phyloP scores from a whole-genome alignment of 2,113 vertebrate species.

The Fregata magnificens region DNA sequence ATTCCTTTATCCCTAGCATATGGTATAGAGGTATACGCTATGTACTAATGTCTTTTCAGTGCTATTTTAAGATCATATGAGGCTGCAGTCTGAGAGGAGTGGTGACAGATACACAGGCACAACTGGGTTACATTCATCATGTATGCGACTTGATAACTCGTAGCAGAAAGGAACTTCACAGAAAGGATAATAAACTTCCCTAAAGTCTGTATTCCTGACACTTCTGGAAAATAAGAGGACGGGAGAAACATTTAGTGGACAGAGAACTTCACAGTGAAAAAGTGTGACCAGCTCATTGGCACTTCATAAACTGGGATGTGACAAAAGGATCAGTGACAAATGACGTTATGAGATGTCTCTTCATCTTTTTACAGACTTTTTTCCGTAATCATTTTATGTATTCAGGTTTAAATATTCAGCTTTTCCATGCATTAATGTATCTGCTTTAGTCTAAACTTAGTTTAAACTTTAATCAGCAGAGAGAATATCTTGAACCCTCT shows the following conservation, averaged over 20 bases:
- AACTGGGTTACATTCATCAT: constrained; percentile 64
- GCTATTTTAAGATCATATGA: constrained; percentile 63
- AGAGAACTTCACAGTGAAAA: not conserved
- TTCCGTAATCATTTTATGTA: not conserved
- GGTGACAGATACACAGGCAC: constrained; percentile 66
- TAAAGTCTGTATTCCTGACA: rapidly evolving
- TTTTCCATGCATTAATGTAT: not conserved
- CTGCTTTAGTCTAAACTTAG: not conserved
- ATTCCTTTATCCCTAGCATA: constrained; percentile 57
- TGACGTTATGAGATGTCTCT: not conserved
- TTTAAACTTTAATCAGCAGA: constrained; percentile 19
- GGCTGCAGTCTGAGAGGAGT: constrained; percentile 61
- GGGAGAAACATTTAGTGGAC: not conserved
- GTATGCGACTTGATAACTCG: not conserved
- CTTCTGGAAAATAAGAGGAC: not conserved
- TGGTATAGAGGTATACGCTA: constrained; percentile 47
- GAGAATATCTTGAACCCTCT: not conserved
- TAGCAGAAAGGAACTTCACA: constrained; percentile 13
- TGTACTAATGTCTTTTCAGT: constrained; percentile 48
- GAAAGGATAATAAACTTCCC: not conserved
- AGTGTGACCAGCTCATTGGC: rapidly evolving
- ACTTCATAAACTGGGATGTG: not conserved
- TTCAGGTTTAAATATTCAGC: constrained; percentile 32
- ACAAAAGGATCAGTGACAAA: not conserved
- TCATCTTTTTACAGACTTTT: not conserved